Percentiles rank a stretch among this genome's conserved stretches.
phyloP scores from a whole-genome alignment of 2,797 vertebrate species.

The Anguilla anguilla region DNA sequence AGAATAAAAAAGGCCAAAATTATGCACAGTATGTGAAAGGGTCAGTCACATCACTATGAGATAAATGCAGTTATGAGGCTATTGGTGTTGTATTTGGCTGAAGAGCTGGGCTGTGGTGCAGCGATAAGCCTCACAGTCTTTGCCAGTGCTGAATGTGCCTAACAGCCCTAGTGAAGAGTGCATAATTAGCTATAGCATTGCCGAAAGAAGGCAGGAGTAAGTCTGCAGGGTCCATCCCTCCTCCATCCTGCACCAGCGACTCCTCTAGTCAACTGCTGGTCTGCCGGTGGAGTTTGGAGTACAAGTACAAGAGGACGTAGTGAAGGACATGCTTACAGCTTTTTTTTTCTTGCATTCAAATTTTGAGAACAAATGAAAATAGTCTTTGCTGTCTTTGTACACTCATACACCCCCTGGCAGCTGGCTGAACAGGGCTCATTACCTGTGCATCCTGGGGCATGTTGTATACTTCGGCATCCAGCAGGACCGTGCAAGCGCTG shows the following conservation, averaged over 20 bases:
- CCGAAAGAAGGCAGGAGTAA: neutral
- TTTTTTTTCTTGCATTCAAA: neutral
- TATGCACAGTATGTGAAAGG: neutral
- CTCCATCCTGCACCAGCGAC: neutral
- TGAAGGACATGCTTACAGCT: neutral
- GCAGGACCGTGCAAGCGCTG: conserved; percentile 94
- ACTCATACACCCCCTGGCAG: neutral
- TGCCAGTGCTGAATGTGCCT: neutral
- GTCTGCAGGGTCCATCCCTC: neutral
- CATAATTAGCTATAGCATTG: neutral
- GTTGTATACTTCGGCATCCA: conserved; percentile 97
- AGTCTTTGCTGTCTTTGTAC: too few species aligned
- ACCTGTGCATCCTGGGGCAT: conserved; percentile 96
- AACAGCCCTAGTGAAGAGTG: neutral
- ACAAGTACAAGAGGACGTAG: neutral
- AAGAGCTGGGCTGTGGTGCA: neutral
- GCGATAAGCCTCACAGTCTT: neutral
- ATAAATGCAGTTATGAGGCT: neutral
- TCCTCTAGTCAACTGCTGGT: neutral
- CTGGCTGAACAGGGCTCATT: conserved; percentile 23
- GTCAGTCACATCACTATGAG: neutral
- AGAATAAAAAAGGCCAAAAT: neutral
- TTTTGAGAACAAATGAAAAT: neutral
- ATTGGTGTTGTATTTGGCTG: neutral
- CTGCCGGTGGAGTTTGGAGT: neutral